Base-by-base conservation (phyloP, 2,113 vertebrate species). In the Toxostoma redivivum region DNA sequence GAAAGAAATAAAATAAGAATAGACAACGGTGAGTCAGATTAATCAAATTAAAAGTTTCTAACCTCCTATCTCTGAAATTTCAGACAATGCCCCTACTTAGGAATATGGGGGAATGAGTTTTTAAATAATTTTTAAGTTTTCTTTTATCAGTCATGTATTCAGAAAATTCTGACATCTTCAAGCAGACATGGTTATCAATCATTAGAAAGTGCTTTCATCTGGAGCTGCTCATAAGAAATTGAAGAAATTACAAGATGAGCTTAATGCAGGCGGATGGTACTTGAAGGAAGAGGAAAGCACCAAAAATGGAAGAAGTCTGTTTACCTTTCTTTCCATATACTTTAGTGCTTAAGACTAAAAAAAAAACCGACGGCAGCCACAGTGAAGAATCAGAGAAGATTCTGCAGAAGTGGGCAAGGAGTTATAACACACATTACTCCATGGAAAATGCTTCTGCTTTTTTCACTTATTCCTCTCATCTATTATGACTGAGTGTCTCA, bases 31-130 rank as follows among this genome's bases (percentile, higher is more conserved):
- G 93, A 88, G 24, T 86, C 58, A 50, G 77, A 93, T 92, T 18
- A 95, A 97, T 87, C 48, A 89, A 96, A 89, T 93, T 95, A 53
- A 90, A 94, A 96, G 44, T 92, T 96, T 85, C 37, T 87, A 93
- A 91, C 30, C n/a, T 69, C 45, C 73, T 91, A 15, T 56, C 23
- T 37, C 58, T 82, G 27, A 96, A 81, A 80, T 87, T 94, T 87
- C 57, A 87, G 62, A 27, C 58, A 93, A 78, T 90, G 33, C 5
- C 47, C 64, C 42, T 62, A 70, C n/a, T 56, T 78, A 40, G 13
- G 27, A 89, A 65, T 27, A 69, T 1, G 10, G 9, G 12, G 4
- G 4, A 78, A 35, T 44, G 12, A 25, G 20, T 6, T 54, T 80
- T 94, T 81, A 22, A 86, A 90, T 92, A 83, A 61, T 86, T 92